These are phyloP conservation scores for Chiloscyllium plagiosum DNA, from an alignment of 2,113 vertebrate species.

Conservation along the genomic window DNA sequence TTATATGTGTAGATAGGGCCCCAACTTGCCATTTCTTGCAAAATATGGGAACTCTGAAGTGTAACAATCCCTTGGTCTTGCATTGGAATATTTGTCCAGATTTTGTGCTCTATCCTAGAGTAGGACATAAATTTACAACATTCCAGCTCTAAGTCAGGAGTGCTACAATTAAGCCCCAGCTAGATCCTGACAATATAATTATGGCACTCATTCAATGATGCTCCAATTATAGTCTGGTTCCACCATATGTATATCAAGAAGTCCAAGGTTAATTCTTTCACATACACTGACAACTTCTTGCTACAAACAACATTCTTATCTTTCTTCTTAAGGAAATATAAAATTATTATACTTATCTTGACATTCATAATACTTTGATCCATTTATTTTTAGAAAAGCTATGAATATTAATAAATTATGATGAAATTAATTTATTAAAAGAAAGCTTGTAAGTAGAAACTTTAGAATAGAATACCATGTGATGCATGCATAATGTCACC, in stretches of 20 bases:
- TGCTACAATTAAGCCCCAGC: neutral
- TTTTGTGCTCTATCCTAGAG: neutral
- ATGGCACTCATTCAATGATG: no score
- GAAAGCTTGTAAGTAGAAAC: neutral
- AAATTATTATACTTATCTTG: neutral
- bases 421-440: neutral
- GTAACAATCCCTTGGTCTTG: neutral
- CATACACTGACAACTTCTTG: neutral
- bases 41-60: neutral
- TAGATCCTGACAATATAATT: neutral
- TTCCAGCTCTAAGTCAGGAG: neutral
- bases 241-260: neutral
- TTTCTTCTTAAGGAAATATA: neutral
- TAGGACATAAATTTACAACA: neutral
- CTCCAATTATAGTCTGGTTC: neutral
- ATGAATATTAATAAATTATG: neutral
- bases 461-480: neutral
- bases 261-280: neutral
- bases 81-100: neutral
- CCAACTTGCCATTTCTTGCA: neutral
- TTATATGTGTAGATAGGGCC: neutral
- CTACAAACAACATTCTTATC: neutral
- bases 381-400: neutral
- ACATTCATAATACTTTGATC: neutral
- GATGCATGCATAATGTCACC: neutral